Conservation (phyloP, 1,140 invertebrate species). For the Brachionus sp. region DNA sequence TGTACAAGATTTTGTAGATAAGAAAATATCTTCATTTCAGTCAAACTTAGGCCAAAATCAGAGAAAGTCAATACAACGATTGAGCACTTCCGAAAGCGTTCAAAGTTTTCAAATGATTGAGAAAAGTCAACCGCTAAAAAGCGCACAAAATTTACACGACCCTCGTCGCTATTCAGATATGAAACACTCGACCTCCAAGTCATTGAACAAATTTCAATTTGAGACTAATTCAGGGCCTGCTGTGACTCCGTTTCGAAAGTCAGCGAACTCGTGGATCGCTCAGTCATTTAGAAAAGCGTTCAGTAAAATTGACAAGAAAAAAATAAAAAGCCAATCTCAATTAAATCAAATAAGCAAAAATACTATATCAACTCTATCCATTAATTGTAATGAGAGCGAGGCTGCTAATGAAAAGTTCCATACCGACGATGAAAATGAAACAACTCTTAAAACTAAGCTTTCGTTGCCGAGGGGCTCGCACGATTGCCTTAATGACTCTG, state of each 20-base stretch:
- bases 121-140: background rate
- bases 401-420: background rate
- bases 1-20: slow-evolving; percentile 6
- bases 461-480: background rate
- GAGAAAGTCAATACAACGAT: background rate
- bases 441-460: background rate
- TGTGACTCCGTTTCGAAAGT: slow-evolving; percentile 9
- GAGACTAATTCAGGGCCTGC: background rate
- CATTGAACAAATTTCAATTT: background rate
- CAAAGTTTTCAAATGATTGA: background rate
- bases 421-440: slow-evolving; percentile 12
- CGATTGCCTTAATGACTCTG: slow-evolving; percentile 1
- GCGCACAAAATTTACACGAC: background rate
- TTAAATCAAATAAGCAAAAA: slow-evolving; percentile 13
- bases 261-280: slow-evolving; percentile 27
- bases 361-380: slow-evolving; percentile 7
- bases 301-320: slow-evolving; percentile 7
- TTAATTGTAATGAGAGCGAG: background rate
- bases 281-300: slow-evolving; percentile 38
- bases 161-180: background rate
- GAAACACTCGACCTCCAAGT: background rate
- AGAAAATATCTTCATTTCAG: slow-evolving; percentile 19
- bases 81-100: background rate
- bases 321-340: slow-evolving; percentile 25
- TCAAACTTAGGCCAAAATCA: background rate